Conservation (phyloP, 2,888 invertebrate genomes). For the Sesamia inferens region DNA sequence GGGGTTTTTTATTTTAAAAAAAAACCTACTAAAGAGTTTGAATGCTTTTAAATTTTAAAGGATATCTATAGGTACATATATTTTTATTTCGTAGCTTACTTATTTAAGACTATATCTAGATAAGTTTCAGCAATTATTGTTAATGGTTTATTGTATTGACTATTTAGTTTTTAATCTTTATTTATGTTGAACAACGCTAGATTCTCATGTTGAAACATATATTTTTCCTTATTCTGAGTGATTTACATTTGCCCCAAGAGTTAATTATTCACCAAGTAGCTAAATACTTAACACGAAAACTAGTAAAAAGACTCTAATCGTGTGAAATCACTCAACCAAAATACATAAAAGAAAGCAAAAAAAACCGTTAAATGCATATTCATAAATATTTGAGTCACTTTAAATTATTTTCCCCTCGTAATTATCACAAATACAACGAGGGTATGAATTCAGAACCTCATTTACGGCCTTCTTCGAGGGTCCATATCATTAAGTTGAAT, state of each 20-base stretch:
- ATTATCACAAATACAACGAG: conserved; percentile 79
- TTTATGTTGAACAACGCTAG: too few relatives aligned
- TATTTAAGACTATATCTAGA: too few relatives aligned
- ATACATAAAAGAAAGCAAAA: conserved; percentile 13
- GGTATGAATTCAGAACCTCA: conserved; percentile 85
- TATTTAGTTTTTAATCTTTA: not conserved
- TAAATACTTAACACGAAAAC: conserved; percentile 13
- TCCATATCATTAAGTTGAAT: conserved; percentile 82
- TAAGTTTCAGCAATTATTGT: too few relatives aligned
- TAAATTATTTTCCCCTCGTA: conserved; percentile 74
- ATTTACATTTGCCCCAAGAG: not conserved
- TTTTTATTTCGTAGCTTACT: too few relatives aligned
- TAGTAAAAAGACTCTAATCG: conserved; percentile 5
- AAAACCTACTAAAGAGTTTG: conserved; percentile 38
- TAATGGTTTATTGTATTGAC: too few relatives aligned
- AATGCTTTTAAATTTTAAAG: conserved; percentile 33
- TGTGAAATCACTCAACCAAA: conserved; percentile 36
- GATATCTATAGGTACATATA: too few relatives aligned
- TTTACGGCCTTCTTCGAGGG: conserved; percentile 83
- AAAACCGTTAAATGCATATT: conserved; percentile 70
- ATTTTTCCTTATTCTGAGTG: not conserved
- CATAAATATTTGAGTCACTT: conserved; percentile 69
- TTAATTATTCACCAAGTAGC: conserved; percentile 10
- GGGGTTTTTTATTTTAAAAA: conserved; percentile 46
- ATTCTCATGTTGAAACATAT: not conserved